A percentile compares a stretch with the other conserved stretches of the same genome.
phyloP scores from a whole-genome alignment of 2,113 vertebrate species.

The Triplophysa dalaica region DNA sequence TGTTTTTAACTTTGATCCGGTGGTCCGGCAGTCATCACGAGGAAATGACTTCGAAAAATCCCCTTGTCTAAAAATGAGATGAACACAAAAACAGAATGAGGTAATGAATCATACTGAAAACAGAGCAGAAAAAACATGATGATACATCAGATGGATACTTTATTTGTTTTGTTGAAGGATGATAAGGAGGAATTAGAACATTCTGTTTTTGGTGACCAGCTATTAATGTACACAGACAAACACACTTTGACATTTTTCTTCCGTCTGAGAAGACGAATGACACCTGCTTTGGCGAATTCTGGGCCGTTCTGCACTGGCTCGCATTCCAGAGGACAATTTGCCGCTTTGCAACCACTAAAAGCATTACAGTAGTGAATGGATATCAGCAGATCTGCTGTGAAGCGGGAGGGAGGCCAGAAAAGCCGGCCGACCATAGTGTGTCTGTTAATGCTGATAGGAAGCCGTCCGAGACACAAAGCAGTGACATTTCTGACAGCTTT shows the following conservation, averaged over 20 bases:
- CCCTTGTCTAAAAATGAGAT: not conserved
- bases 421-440: conserved; percentile 10
- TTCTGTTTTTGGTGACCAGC: not conserved
- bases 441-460: not conserved
- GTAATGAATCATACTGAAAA: not conserved
- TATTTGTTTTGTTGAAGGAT: not conserved
- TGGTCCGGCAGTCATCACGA: conserved; percentile 15
- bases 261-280: conserved; percentile 60
- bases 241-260: conserved; percentile 6
- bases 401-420: conserved; percentile 9
- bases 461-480: conserved; percentile 22
- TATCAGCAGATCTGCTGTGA: conserved; percentile 21
- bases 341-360: not conserved
- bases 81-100: conserved; percentile 4
- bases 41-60: conserved; percentile 51
- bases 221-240: not conserved
- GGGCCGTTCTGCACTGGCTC: conserved; percentile 35
- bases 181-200: not conserved
- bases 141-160: conserved; percentile 7
- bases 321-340: conserved; percentile 46
- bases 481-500: conserved; percentile 9
- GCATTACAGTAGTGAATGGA: conserved; percentile 21
- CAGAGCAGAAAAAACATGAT: not conserved
- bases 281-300: conserved; percentile 66
- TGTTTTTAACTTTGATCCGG: conserved; percentile 25